Percentiles rank a stretch among this genome's conserved stretches.
Conservation (phyloP, 2,888 invertebrate genomes). For the Agrenia bidenticulata region DNA sequence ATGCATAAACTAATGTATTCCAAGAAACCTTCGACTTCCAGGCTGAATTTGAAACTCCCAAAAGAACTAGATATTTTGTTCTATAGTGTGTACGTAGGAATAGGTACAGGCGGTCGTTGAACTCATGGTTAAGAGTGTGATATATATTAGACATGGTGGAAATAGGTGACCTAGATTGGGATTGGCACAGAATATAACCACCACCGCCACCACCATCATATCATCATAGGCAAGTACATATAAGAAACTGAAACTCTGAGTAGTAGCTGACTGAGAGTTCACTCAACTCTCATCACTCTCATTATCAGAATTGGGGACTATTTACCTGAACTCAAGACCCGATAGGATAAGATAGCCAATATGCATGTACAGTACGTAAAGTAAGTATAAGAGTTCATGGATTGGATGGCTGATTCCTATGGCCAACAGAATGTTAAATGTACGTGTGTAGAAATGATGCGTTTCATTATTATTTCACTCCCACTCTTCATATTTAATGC, state of each 20-base stretch:
- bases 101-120: conserved; percentile 11
- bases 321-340: conserved; percentile 3
- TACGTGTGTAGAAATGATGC: too few species aligned
- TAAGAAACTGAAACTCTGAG: conserved; percentile 16
- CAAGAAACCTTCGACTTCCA: too few species aligned
- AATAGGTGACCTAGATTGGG: conserved; percentile 20
- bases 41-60: too few species aligned
- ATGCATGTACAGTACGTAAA: too few species aligned
- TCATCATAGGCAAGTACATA: neutral
- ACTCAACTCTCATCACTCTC: conserved; percentile 8
- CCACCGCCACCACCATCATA: neutral
- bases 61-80: too few species aligned
- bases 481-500: too few species aligned
- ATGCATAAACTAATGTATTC: too few species aligned
- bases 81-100: conserved; percentile 3
- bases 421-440: too few species aligned
- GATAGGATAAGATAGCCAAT: neutral
- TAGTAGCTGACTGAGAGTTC: neutral
- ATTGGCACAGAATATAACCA: conserved; percentile 19
- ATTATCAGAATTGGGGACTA: conserved; percentile 24
- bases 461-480: too few species aligned
- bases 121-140: conserved; percentile 5
- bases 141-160: conserved; percentile 6
- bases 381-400: neutral
- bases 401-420: too few species aligned